A percentile compares a stretch with the other conserved stretches of the same genome.
phyloP scores from a whole-genome alignment of 2,888 invertebrate species.

The Cheilosia vulpina region DNA sequence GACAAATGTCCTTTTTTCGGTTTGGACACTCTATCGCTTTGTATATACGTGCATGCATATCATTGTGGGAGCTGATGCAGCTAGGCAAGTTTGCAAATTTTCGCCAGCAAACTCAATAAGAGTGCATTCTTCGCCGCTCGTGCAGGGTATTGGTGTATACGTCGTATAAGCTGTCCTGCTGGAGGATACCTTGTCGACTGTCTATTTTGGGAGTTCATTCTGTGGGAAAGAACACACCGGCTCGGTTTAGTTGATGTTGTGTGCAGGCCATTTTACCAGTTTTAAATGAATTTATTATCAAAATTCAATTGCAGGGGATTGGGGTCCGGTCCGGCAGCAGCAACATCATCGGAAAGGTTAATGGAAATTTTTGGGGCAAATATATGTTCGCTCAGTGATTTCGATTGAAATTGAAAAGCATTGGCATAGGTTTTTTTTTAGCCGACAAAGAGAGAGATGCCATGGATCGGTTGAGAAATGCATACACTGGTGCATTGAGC shows the following conservation, averaged over 20 bases:
- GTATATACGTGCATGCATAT: conserved; percentile 64
- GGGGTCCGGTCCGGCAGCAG: background rate
- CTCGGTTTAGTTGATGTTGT: background rate
- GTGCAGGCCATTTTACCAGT: conserved; percentile 56
- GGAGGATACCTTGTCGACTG: conserved; percentile 21
- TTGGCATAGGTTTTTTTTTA: background rate
- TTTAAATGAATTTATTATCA: conserved; percentile 70
- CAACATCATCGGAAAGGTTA: conserved; percentile 44
- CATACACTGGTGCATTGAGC: too few species aligned
- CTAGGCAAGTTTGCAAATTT: conserved; percentile 58
- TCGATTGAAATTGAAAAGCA: conserved; percentile 52
- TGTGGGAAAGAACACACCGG: conserved; percentile 52
- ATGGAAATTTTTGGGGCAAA: conserved; percentile 42
- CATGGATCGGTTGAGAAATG: too few species aligned
- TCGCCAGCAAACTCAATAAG: conserved; percentile 65
- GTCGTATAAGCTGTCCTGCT: conserved; percentile 9
- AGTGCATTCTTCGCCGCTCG: conserved; percentile 44
- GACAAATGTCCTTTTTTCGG: conserved; percentile 73
- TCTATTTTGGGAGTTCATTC: conserved; percentile 50
- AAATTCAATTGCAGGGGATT: conserved; percentile 50
- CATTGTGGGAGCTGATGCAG: conserved; percentile 41
- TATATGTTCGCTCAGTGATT: conserved; percentile 59
- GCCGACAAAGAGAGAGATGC: background rate
- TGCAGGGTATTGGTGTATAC: background rate
- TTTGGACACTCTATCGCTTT: conserved; percentile 44